Base-by-base conservation (phyloP, 1,140 invertebrate genomes). In the Pinna nobilis region DNA sequence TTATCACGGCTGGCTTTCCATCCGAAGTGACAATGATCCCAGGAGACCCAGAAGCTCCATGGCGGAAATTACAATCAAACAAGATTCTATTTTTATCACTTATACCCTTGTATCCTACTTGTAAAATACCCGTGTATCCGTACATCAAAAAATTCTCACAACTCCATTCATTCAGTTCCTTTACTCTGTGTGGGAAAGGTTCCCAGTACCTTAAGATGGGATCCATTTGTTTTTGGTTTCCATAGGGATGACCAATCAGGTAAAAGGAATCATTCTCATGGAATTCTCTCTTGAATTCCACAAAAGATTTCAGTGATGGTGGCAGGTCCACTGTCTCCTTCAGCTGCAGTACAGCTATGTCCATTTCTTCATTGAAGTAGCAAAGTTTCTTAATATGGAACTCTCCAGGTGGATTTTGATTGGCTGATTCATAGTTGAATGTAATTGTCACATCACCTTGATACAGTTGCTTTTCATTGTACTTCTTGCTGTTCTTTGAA, bases 61-160 rank as follows among this genome's bases (percentile, higher is more conserved):
- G 63, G 30, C 63, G 63, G 39, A 66, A 66, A n/a, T 15, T 7
- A 23, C 63, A 66, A 7, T 51, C 28, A 66, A 66, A 66, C 20
- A 35, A 28, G 13, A 66, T 9, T 9, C 47, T 47, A 9, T 47
- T 33, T 66, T 33, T 7, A 20, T 50, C 25, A 15, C 23, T 33
- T n/a, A 66, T 66, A 18, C 44, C 44, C 11, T 28, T 35, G 13
- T 51, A 50, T 9, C 28, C 44, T n/a, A n/a, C n/a, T n/a, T n/a
- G n/a, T n/a, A n/a, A n/a, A n/a, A 47, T 47, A 18, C 44, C 44
- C 2, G 44, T 18, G 30, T 28, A 63, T 44, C 60, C 60, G 47
- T 63, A 28, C 32, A n/a, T 63, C 33, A 35, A 1, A 51, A 51
- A 66, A 33, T 50, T 35, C 30, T 51, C 6, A 28, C 20, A 18